These are phyloP conservation scores for Tetragonula clypearis DNA, from an alignment of 1,140 invertebrate genomes.

Conservation along the genomic window DNA sequence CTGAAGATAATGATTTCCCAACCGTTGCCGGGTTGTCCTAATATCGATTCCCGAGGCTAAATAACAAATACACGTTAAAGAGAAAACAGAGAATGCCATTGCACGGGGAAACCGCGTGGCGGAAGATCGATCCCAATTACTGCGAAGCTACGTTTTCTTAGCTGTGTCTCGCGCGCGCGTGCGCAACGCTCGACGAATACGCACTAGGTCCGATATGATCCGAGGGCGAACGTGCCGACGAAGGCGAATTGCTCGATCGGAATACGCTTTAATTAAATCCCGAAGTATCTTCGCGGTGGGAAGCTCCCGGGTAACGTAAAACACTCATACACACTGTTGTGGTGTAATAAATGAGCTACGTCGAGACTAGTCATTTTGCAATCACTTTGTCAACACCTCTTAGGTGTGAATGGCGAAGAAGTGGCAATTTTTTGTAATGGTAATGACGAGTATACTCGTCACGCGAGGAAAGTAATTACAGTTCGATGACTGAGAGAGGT, in stretches of 20 bases:
- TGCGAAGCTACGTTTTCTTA: neutral
- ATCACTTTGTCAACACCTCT: no score
- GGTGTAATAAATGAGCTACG: no score
- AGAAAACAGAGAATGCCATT: neutral
- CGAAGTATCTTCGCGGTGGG: no score
- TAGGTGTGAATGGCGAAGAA: no score
- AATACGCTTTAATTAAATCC: conserved; percentile 28
- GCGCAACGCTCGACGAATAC: neutral
- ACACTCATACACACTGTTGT: no score
- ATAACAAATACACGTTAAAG: neutral
- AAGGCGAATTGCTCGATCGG: conserved; percentile 5
- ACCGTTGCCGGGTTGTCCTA: neutral
- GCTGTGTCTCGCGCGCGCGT: neutral
- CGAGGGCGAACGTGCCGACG: conserved; percentile 1
- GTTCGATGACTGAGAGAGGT: no score
- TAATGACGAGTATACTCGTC: no score
- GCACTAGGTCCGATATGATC: neutral
- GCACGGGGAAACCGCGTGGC: no score
- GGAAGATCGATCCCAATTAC: neutral
- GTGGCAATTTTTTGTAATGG: no score
- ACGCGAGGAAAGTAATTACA: no score
- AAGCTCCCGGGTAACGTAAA: no score
- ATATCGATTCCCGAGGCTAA: neutral
- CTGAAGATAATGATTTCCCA: neutral
- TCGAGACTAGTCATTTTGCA: no score